These are phyloP conservation scores for Gyps fulvus DNA, from an alignment of 2,113 vertebrate species.

Conservation along the genomic window DNA sequence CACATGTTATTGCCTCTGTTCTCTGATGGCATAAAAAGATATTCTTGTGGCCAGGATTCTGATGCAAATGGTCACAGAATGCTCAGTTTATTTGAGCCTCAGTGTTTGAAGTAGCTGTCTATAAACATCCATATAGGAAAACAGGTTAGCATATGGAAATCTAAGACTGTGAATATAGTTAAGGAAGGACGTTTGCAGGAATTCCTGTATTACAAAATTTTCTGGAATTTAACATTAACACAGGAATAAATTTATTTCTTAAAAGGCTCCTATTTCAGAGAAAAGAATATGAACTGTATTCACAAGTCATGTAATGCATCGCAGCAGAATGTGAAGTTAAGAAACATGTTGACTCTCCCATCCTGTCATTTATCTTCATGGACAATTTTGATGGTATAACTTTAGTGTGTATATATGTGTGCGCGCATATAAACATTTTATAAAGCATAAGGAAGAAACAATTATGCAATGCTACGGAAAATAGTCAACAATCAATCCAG, in stretches of 20 bases:
- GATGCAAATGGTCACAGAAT: neutral
- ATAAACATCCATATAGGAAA: neutral
- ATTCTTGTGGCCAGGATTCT: neutral
- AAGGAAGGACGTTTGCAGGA: neutral
- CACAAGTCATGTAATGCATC: neutral
- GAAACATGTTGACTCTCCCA: neutral
- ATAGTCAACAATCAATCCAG: neutral
- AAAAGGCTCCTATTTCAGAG: neutral
- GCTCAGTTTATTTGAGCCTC: neutral
- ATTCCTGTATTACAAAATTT: neutral
- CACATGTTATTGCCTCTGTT: neutral
- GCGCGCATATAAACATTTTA: neutral
- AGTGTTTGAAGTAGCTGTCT: neutral
- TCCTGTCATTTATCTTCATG: accelerated
- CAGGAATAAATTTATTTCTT: neutral
- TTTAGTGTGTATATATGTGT: neutral
- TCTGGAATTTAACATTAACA: neutral
- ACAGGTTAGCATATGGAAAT: neutral
- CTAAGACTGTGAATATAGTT: neutral
- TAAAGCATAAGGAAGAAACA: neutral
- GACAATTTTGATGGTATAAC: neutral
- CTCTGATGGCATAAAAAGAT: neutral
- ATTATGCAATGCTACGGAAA: neutral
- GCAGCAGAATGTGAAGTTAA: neutral
- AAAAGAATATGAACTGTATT: neutral